Conservation (phyloP, 2,797 vertebrate species). For the Manis pentadactyla region DNA sequence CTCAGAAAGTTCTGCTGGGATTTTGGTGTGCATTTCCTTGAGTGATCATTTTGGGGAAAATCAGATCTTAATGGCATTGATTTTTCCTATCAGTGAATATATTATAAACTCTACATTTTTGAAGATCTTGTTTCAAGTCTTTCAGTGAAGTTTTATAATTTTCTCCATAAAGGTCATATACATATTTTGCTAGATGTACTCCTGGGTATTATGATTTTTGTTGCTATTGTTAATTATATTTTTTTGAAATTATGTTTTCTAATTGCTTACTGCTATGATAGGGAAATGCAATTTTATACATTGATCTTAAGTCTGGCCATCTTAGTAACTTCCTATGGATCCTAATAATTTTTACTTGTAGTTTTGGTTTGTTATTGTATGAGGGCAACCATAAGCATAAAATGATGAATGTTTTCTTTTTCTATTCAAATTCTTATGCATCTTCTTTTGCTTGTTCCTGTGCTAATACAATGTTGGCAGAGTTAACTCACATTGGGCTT, state of each 20-base stretch:
- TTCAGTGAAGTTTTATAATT: not conserved
- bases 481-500: not conserved
- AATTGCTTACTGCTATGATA: not conserved
- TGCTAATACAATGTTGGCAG: not conserved
- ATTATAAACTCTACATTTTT: not conserved
- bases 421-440: not conserved
- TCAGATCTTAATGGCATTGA: not conserved
- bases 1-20: not conserved
- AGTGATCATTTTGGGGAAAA: not conserved
- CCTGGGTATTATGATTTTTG: not conserved
- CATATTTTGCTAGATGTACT: not conserved
- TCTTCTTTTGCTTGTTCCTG: not conserved
- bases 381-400: not conserved
- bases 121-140: not conserved
- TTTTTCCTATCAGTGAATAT: not conserved
- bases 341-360: not conserved
- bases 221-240: not conserved
- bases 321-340: not conserved
- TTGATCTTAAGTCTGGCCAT: not conserved
- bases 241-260: not conserved
- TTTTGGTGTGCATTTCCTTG: not conserved
- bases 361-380: not conserved
- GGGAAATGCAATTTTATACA: not conserved
- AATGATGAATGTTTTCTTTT: not conserved
- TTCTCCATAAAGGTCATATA: not conserved